These are phyloP conservation scores for Pollimyrus isidori DNA, from an alignment of 2,113 vertebrate genomes.

Conservation along the genomic window DNA sequence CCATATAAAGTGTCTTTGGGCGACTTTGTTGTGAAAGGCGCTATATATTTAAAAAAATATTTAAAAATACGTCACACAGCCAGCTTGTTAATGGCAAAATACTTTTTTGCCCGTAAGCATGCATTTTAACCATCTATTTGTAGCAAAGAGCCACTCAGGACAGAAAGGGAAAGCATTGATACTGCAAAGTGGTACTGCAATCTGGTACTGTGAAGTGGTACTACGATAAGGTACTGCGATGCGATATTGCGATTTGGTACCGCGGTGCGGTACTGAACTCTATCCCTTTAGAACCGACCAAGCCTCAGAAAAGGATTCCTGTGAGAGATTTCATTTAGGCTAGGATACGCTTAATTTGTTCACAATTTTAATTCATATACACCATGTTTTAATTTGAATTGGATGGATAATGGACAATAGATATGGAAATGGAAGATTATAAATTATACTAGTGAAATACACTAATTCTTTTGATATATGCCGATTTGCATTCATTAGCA, in stretches of 20 bases:
- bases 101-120: not conserved
- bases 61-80: not conserved
- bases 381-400: not conserved
- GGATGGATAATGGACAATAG: not conserved
- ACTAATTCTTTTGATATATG: not conserved
- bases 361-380: not conserved
- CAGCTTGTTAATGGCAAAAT: not conserved
- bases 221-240: no score
- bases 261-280: not conserved
- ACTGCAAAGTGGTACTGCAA: not conserved
- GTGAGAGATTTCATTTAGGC: not conserved
- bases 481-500: conserved; percentile 12
- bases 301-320: not conserved
- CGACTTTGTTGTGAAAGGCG: not conserved
- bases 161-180: not conserved
- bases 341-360: not conserved
- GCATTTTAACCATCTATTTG: not conserved
- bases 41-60: not conserved
- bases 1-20: not conserved
- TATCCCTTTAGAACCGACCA: not conserved
- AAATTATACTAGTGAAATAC: conserved; percentile 13
- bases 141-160: not conserved
- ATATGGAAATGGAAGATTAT: not conserved
- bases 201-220: no score
- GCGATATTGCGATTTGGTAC: not conserved